Conservation (phyloP, 2,113 vertebrate species). For the Megaptera novaeangliae region DNA sequence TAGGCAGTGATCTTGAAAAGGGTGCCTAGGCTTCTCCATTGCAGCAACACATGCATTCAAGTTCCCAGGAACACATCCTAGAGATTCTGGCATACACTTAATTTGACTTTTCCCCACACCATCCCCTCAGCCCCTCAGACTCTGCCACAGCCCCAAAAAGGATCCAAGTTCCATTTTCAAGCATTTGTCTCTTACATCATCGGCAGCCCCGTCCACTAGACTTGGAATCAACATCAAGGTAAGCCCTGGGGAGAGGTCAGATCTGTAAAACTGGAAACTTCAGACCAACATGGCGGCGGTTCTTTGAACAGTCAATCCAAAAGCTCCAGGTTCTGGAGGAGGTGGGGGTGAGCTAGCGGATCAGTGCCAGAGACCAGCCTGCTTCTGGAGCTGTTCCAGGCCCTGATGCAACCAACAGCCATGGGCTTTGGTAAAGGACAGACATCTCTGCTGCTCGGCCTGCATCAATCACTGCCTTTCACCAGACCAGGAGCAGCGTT, state of each 20-base stretch:
- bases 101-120: not conserved
- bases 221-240: slow-evolving; percentile 73
- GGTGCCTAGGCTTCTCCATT: not conserved
- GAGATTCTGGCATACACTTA: not conserved
- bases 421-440: not conserved
- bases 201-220: slow-evolving; percentile 11
- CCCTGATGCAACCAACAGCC: slow-evolving; percentile 25
- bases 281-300: not conserved
- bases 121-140: not conserved
- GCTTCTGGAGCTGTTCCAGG: slow-evolving; percentile 58
- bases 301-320: slow-evolving; percentile 54
- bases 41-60: not conserved
- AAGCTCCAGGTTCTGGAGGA: slow-evolving; percentile 1
- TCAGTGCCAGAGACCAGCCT: slow-evolving; percentile 40
- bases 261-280: slow-evolving; percentile 68
- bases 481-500: not conserved
- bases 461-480: not conserved
- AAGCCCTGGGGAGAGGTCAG: slow-evolving; percentile 74
- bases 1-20: not conserved
- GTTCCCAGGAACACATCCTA: not conserved
- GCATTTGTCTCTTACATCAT: slow-evolving; percentile 69
- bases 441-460: not conserved
- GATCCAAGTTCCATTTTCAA: slow-evolving; percentile 54
- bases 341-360: not conserved
- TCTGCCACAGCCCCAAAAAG: slow-evolving; percentile 34